Evolutionary conservation across 2,888 invertebrate species (phyloP), one percentile per base, ranked within the genome.

Genomic region (Mactromeris polynyma): DNA sequence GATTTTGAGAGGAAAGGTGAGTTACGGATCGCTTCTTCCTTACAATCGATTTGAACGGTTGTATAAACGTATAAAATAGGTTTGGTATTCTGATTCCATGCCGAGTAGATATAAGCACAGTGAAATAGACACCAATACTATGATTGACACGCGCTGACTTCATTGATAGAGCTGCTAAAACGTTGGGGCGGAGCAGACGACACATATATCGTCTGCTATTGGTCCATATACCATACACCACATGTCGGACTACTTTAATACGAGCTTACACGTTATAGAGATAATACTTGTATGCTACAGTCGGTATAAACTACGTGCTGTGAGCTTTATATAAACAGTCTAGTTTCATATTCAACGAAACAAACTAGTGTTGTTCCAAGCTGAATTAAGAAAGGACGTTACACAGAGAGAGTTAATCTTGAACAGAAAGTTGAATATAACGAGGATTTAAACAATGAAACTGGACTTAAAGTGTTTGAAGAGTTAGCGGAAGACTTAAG

Each of bases 141-240:
- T 95, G 95, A 95, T 95, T 95, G 95, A 94, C 95, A 95, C 93
- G 86, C 90, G 88, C 86, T 90, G 92, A 92, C 89, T 89, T 94
- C 94, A 95, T 94, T 95, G 94, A 95, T 95, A 93, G 91, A 85
- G 90, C 87, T 89, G 87, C 87, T 90, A 90, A 90, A 90, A 85
- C 91, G 90, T 86, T 88, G 91, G 73, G 94, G 95, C 94, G 94
- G 94, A 94, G 94, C 93, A 87, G 88, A 79, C 89, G 86, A 85
- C 78, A 38, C 46, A 19, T 58, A 77, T 73, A 64, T 54, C 87
- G 89, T 51, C 79, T 87, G 78, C 87, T 89, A 92, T 92, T 92
- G 92, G 92, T 46, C 79, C 42, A 84, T 77, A 69, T 42, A 80
- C 87, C 73, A 85, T 87, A 86, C 86, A 88, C 87, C 86, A 82